Conservation (phyloP, 2,113 vertebrate genomes). For the Puma concolor region DNA sequence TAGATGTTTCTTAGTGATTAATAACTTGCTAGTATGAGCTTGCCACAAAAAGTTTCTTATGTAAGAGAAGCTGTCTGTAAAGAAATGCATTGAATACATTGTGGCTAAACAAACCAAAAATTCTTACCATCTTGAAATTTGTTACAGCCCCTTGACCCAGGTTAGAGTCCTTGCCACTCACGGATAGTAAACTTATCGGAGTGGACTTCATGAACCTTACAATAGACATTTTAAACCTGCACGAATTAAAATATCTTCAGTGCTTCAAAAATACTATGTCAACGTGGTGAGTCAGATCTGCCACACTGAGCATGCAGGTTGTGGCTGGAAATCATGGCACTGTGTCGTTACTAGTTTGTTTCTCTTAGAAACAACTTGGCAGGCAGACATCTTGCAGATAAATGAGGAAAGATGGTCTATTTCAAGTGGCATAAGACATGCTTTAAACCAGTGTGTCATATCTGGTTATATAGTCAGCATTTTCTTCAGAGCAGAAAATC, state of each 20-base stretch:
- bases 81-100: neutral
- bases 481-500: slow-evolving; percentile 56
- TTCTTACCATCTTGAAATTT: neutral
- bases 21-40: neutral
- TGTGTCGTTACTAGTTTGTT: slow-evolving; percentile 14
- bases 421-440: slow-evolving; percentile 72
- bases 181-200: neutral
- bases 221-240: neutral
- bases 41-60: neutral
- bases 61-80: neutral
- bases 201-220: neutral
- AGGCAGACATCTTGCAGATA: slow-evolving; percentile 65
- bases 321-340: neutral
- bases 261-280: slow-evolving; percentile 39
- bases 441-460: slow-evolving; percentile 56
- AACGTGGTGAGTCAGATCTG: slow-evolving; percentile 53
- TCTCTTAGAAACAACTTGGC: slow-evolving; percentile 57
- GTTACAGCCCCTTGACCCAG: neutral
- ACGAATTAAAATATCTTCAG: slow-evolving; percentile 12
- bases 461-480: slow-evolving; percentile 57
- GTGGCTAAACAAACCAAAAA: neutral
- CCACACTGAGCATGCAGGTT: neutral
- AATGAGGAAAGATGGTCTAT: slow-evolving; percentile 70
- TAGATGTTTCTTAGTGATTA: neutral
- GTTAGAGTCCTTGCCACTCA: neutral